Conservation (phyloP, 2,797 vertebrate species). For the Neoniphon sammara region DNA sequence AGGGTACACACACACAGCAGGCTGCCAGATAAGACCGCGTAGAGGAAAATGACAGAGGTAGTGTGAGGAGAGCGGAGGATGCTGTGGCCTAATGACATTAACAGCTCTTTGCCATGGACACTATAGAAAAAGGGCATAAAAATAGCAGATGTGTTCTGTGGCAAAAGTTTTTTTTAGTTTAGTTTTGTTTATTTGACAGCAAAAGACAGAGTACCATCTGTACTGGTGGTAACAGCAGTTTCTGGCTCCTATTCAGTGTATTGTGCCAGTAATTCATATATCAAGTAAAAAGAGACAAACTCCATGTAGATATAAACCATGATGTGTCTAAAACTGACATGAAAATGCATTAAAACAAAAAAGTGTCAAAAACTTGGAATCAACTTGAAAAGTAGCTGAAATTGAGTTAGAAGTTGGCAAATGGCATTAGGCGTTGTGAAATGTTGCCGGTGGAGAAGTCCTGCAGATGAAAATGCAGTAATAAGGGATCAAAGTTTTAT, state of each 20-base stretch:
- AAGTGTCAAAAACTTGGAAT: no score
- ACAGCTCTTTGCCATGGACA: neutral
- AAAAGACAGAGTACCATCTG: neutral
- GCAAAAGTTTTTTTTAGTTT: no score
- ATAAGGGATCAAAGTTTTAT: no score
- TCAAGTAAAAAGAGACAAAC: no score
- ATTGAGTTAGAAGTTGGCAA: neutral
- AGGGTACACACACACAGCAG: slow-evolving; percentile 50
- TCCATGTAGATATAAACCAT: no score
- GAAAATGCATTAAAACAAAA: no score
- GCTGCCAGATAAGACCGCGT: slow-evolving; percentile 51
- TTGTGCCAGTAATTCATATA: neutral
- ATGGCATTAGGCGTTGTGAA: neutral
- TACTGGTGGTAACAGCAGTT: neutral
- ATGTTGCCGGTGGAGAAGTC: neutral
- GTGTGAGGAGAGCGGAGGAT: slow-evolving; percentile 4
- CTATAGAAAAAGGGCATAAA: neutral
- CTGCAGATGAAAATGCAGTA: neutral
- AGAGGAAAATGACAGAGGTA: slow-evolving; percentile 21
- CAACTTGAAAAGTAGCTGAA: neutral
- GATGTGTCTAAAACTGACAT: no score
- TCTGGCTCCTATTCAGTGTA: neutral
- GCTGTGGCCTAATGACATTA: slow-evolving; percentile 12
- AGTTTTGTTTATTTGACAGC: neutral
- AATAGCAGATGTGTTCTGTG: no score